Percentiles rank a stretch among this genome's conserved stretches.
phyloP scores from a whole-genome alignment of 2,888 invertebrate species.

The Halictus ligatus region DNA sequence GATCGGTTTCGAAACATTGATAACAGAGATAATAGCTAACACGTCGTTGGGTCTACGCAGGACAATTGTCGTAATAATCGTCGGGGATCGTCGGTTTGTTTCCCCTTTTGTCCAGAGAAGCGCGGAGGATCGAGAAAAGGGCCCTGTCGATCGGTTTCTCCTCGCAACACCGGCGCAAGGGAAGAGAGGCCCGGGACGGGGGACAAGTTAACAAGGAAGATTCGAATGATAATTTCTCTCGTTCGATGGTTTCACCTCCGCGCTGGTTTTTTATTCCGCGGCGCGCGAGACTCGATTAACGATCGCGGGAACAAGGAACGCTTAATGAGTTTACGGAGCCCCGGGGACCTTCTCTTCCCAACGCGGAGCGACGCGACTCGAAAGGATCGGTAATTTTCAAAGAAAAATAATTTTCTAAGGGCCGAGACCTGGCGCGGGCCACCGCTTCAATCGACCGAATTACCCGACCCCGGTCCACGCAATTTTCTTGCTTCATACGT shows the following conservation, averaged over 20 bases:
- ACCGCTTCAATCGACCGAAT: constrained; percentile 62
- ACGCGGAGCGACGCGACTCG: constrained; percentile 66
- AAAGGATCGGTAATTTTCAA: constrained; percentile 81
- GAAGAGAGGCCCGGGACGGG: background rate
- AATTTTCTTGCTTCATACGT: constrained; percentile 47
- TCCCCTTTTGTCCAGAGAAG: background rate
- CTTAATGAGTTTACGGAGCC: constrained; percentile 81
- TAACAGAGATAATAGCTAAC: background rate
- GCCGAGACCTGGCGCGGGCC: constrained; percentile 60
- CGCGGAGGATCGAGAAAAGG: background rate
- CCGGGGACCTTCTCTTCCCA: constrained; percentile 47
- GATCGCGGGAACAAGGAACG: constrained; percentile 80
- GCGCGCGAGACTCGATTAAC: constrained; percentile 71
- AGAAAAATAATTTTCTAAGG: constrained; percentile 83
- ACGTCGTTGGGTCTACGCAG: background rate
- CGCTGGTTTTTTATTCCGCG: constrained; percentile 37
- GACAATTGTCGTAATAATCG: background rate
- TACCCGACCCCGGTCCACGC: constrained; percentile 45
- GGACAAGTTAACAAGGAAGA: constrained; percentile 62
- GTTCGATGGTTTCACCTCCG: constrained; percentile 60
- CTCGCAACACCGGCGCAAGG: background rate
- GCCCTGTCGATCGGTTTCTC: background rate
- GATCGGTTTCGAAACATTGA: too few species aligned
- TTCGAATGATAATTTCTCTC: constrained; percentile 71
- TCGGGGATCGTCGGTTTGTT: background rate